Evolutionary conservation across 2,888 invertebrate species (phyloP).

Genomic region (Pristionchus mayeri): DNA sequence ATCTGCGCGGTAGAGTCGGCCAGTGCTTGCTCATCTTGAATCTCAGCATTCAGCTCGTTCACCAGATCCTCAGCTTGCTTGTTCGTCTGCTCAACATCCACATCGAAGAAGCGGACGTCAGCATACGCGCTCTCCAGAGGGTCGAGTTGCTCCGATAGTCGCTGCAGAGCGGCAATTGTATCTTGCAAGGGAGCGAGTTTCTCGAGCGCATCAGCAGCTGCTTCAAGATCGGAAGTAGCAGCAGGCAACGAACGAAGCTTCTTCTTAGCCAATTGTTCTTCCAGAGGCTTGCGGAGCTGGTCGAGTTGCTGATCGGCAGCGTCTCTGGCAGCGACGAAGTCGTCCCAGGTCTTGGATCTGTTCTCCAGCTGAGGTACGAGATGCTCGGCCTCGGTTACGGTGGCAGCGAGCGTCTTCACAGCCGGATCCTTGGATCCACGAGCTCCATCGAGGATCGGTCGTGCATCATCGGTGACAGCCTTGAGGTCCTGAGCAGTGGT

Average conservation of each 20-base stretch:
- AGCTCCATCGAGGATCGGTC: conserved; percentile 50
- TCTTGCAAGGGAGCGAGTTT: conserved; percentile 54
- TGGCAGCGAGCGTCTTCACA: conserved; percentile 33
- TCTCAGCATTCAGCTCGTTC: not conserved
- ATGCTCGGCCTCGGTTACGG: conserved; percentile 42
- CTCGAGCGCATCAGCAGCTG: conserved; percentile 52
- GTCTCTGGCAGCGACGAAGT: conserved; percentile 63
- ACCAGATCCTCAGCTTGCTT: conserved; percentile 59
- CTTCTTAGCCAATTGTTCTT: conserved; percentile 52
- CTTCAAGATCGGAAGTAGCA: conserved; percentile 53
- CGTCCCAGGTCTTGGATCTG: conserved; percentile 57
- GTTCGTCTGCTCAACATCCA: conserved; percentile 65
- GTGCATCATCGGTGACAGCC: conserved; percentile 53
- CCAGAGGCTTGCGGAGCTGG: conserved; percentile 55
- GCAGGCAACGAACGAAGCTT: conserved; percentile 51
- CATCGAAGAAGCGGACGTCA: conserved; percentile 68
- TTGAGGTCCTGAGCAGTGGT: conserved; percentile 56
- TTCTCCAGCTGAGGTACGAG: conserved; percentile 58
- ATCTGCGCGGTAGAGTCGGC: conserved; percentile 60
- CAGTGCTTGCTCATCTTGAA: conserved; percentile 52
- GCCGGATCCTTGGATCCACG: conserved; percentile 51
- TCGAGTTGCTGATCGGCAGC: conserved; percentile 61
- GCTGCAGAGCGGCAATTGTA: conserved; percentile 59
- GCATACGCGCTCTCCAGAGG: conserved; percentile 64
- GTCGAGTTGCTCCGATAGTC: conserved; percentile 47